A percentile compares a stretch with the other conserved stretches of the same genome.
Evolutionary conservation across 2,797 vertebrate species (phyloP).

Genomic region (Clarias fuscus): DNA sequence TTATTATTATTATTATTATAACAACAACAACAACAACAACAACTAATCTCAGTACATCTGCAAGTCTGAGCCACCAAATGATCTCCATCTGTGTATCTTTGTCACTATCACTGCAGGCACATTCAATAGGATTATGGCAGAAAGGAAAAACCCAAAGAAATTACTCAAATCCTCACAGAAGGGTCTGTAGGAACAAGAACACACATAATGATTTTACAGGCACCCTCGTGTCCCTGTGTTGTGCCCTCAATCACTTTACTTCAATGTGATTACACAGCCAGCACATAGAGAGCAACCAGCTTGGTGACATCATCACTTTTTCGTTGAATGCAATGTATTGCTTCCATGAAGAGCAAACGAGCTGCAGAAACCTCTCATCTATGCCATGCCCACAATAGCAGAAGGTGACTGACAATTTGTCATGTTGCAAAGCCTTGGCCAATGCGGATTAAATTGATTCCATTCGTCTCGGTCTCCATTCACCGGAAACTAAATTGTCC

Average conservation of each 20-base stretch:
- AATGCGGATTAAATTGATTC: constrained; percentile 61
- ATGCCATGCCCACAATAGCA: constrained; percentile 13
- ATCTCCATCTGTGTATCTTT: constrained; percentile 46
- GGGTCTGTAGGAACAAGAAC: constrained; percentile 6
- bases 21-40: too few relatives aligned
- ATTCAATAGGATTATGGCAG: not conserved
- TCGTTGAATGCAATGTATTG: not conserved
- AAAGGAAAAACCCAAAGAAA: constrained; percentile 13
- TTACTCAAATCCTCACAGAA: not conserved
- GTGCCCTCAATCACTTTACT: not conserved
- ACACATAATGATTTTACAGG: not conserved
- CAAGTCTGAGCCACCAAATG: constrained; percentile 50
- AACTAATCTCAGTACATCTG: constrained; percentile 22
- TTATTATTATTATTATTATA: too few relatives aligned
- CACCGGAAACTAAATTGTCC: constrained; percentile 55
- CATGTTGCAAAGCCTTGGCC: constrained; percentile 53
- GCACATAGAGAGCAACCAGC: constrained; percentile 10
- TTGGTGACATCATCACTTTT: constrained; percentile 5
- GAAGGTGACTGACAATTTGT: constrained; percentile 54
- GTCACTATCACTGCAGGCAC: not conserved
- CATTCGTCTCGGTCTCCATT: constrained; percentile 51
- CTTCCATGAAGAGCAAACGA: not conserved
- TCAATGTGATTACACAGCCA: constrained; percentile 6
- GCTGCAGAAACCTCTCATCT: constrained; percentile 5
- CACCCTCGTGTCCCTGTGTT: not conserved